These are phyloP conservation scores for Malacosoma neustria DNA, from an alignment of 2,888 invertebrate genomes.

Conservation along the genomic window DNA sequence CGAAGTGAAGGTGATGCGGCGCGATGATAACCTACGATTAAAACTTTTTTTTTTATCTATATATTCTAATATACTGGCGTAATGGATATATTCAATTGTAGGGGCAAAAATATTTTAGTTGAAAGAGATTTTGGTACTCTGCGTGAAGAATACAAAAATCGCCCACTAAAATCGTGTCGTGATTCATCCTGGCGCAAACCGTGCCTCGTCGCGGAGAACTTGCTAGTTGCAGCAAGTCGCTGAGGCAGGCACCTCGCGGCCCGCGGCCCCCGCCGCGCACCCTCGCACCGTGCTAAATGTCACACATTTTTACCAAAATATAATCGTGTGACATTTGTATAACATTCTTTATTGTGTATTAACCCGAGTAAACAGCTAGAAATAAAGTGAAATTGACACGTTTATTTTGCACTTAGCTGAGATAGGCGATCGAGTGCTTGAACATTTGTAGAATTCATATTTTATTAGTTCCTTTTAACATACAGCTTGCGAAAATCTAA, in stretches of 20 bases:
- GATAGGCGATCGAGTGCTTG: no score
- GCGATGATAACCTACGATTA: constrained; percentile 45
- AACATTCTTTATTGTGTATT: no score
- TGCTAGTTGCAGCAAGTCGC: constrained; percentile 69
- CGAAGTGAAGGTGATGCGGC: constrained; percentile 50
- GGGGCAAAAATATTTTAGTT: constrained; percentile 53
- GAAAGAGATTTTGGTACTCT: constrained; percentile 68
- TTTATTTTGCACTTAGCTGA: no score
- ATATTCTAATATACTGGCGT: neutral
- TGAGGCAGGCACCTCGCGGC: constrained; percentile 49
- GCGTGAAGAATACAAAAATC: constrained; percentile 57
- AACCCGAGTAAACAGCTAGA: no score
- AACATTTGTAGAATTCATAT: no score
- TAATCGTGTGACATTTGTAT: no score
- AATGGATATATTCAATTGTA: constrained; percentile 16
- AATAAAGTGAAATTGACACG: no score
- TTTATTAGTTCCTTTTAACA: no score
- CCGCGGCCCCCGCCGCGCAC: constrained; percentile 19
- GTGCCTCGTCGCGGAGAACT: constrained; percentile 63
- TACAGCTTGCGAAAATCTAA: no score
- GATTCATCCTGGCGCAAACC: constrained; percentile 45
- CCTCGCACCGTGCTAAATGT: neutral
- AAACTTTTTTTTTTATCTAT: constrained; percentile 15
- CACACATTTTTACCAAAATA: no score
- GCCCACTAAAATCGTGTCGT: constrained; percentile 57